Percentiles rank a stretch among this genome's conserved stretches.
Evolutionary conservation across 2,797 vertebrate species (phyloP).

Genomic region (Argya squamiceps): DNA sequence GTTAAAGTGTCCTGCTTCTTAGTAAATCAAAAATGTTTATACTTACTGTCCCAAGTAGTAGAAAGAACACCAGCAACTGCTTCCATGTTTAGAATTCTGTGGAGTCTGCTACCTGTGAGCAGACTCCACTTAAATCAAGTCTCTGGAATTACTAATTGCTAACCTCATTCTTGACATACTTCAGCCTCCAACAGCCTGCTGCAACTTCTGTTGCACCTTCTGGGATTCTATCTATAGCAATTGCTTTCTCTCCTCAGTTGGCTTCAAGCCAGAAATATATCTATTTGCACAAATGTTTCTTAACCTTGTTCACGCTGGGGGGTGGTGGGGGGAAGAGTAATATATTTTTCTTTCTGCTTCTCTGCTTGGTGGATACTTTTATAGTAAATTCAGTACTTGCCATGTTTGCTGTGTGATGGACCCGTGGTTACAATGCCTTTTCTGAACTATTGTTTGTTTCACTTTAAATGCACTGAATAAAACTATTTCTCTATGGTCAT

Average conservation of each 20-base stretch:
- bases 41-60: background rate
- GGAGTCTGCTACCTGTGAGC: background rate
- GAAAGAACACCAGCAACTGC: background rate
- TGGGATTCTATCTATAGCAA: background rate
- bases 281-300: background rate
- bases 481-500: background rate
- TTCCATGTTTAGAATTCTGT: background rate
- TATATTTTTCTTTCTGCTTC: background rate
- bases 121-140: background rate
- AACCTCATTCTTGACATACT: background rate
- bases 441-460: background rate
- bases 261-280: background rate
- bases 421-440: background rate
- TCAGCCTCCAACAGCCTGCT: background rate
- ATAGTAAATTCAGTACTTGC: background rate
- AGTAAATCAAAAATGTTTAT: background rate
- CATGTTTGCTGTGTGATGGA: background rate
- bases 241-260: background rate
- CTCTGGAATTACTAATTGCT: background rate
- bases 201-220: background rate
- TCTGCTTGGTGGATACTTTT: background rate
- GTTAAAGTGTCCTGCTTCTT: background rate
- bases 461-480: background rate
- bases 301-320: background rate
- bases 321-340: rapidly evolving